Base-by-base conservation (phyloP, 2,113 vertebrate species). In the Cettia cetti region DNA sequence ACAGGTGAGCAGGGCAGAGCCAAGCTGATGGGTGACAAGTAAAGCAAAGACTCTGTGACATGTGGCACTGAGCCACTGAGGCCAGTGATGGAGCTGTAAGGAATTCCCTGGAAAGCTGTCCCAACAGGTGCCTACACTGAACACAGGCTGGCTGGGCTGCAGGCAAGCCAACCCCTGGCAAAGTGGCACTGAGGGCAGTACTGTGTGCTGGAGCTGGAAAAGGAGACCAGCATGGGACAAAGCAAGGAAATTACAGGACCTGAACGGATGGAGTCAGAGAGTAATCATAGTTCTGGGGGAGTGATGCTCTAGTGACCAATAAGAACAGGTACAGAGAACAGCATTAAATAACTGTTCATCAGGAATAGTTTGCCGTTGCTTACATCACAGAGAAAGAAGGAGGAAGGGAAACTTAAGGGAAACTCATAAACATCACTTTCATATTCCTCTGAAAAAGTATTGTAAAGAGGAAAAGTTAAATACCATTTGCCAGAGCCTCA, bases 391-490 rank as follows among this genome's bases (percentile, higher is more conserved):
- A 77, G 71, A 72, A 83, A 49, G 17, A 56, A 14, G 5, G 4
- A 82, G 13, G 16, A 66, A 83, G 77, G 40, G 39, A 54, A 68
- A 9, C 27, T 74, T 74, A 35, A 39, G 15, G 37, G 37, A 86
- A 94, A 91, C 31, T 56, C 24, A 49, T 5, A 16, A 20, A 78
- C 4, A 4, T 57, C 82, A 40, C 17, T 76, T 88, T 33, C 35
- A 65, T 66, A 85, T 49, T 65, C 23, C 37, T 65, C 80, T 53
- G 9, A 31, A 82, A 56, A 68, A 13, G 13, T 22, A 57, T 49
- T 69, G 14, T 40, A 39, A 82, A 76, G 53, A 79, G 17, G 17
- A 40, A 87, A 72, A 80, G 74, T 59, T 65, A 72, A 95, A 85
- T 37, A 57, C 1, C 6, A 2, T 16, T 54, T 30, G 35, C 11